phyloP scores from a whole-genome alignment of 1,140 invertebrate genomes.

The Drosophila insularis region DNA sequence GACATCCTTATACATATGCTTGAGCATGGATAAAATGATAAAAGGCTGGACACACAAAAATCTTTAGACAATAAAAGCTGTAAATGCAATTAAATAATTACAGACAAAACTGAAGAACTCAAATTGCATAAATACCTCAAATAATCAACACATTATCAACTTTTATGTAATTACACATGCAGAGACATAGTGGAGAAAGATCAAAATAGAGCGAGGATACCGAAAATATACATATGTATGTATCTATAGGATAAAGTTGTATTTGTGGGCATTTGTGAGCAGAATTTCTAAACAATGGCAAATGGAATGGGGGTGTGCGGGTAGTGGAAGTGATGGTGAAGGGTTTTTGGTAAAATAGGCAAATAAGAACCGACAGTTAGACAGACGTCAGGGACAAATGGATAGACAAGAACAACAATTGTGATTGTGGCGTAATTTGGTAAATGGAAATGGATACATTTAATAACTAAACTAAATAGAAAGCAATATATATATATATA shows the following conservation, averaged over 20 bases:
- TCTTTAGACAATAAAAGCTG: slow-evolving; percentile 50
- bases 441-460: slow-evolving; percentile 74
- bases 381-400: slow-evolving; percentile 15
- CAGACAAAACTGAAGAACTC: slow-evolving; percentile 40
- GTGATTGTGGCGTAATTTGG: slow-evolving; percentile 51
- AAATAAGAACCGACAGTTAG: slow-evolving; percentile 34
- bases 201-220: background rate
- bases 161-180: slow-evolving; percentile 73
- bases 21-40: background rate
- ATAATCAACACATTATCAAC: slow-evolving; percentile 77
- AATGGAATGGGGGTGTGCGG: background rate
- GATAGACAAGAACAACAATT: slow-evolving; percentile 40
- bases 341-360: slow-evolving; percentile 6
- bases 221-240: background rate
- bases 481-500: slow-evolving; percentile 29
- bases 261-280: slow-evolving; percentile 6
- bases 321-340: background rate
- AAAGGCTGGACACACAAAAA: slow-evolving; percentile 31
- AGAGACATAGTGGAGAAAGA: slow-evolving; percentile 10
- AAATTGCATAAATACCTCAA: slow-evolving; percentile 69
- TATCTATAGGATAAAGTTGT: slow-evolving; percentile 17
- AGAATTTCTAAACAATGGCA: slow-evolving; percentile 10
- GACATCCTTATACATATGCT: too few species aligned
- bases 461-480: slow-evolving; percentile 77
- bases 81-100: slow-evolving; percentile 74